Conservation (phyloP, 1,140 invertebrate species). For the Meloidogyne exigua region DNA sequence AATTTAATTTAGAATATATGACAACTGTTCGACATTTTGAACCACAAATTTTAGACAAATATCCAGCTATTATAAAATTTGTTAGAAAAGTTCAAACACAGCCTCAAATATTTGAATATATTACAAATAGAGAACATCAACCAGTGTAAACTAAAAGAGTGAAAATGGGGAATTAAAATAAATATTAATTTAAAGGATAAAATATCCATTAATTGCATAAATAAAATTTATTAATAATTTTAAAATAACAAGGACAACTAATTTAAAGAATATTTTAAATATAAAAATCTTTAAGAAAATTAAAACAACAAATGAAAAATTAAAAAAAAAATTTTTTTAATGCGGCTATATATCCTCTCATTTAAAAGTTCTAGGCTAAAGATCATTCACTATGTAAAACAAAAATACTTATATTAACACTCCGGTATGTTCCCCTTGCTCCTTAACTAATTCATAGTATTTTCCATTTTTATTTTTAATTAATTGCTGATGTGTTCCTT, state of each 20-base stretch:
- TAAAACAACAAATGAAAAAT: no score
- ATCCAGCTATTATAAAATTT: slow-evolving; percentile 35
- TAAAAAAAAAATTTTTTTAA: no score
- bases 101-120: slow-evolving; percentile 35
- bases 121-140: slow-evolving; percentile 33
- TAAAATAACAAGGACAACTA: no score
- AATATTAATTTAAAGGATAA: background rate
- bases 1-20: slow-evolving; percentile 30
- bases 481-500: slow-evolving; percentile 48
- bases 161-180: no score
- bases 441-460: slow-evolving; percentile 10
- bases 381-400: no score
- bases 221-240: no score
- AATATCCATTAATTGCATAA: background rate
- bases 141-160: slow-evolving; percentile 12
- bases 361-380: no score
- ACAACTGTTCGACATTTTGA: slow-evolving; percentile 37
- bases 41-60: slow-evolving; percentile 34
- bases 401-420: no score
- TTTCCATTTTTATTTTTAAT: slow-evolving; percentile 24
- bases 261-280: no score
- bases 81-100: slow-evolving; percentile 31
- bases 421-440: background rate
- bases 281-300: no score
- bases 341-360: no score